phyloP scores from a whole-genome alignment of 2,113 vertebrate genomes.

The Empidonax alnorum region DNA sequence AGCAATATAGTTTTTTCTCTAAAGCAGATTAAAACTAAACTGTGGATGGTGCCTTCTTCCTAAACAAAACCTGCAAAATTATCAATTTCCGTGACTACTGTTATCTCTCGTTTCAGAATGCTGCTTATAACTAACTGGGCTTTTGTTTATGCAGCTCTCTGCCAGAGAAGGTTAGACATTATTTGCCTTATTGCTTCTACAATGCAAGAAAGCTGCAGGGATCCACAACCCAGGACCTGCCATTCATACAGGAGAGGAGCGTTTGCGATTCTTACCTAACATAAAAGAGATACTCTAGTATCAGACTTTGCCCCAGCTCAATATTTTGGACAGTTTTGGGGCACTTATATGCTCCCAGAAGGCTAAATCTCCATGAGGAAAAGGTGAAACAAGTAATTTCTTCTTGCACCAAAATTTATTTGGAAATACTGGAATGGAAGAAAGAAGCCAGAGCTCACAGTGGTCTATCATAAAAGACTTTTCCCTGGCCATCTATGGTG shows the following conservation, averaged over 20 bases:
- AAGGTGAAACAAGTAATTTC: neutral
- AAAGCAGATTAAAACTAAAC: conserved; percentile 58
- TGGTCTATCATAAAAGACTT: neutral
- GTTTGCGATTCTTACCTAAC: neutral
- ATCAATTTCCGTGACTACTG: conserved; percentile 45
- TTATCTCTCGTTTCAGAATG: conserved; percentile 42
- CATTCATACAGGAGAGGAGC: neutral
- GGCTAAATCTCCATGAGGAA: neutral
- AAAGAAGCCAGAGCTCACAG: neutral
- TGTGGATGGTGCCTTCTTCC: conserved; percentile 27
- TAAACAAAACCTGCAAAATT: conserved; percentile 63
- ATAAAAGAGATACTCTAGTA: neutral
- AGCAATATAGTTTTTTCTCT: conserved; percentile 44
- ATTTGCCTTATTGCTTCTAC: neutral
- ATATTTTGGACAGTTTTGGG: neutral
- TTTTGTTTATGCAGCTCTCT: conserved; percentile 24
- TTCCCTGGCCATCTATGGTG: neutral
- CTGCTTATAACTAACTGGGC: neutral
- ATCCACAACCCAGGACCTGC: neutral
- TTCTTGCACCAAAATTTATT: neutral
- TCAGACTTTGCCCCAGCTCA: neutral
- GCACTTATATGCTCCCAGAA: neutral
- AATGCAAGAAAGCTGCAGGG: neutral
- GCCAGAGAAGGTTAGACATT: neutral
- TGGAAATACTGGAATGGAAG: neutral